Evolutionary conservation across 2,113 vertebrate species (phyloP), one percentile per base, ranked within the genome.

Genomic region (Myxocyprinus asiaticus): DNA sequence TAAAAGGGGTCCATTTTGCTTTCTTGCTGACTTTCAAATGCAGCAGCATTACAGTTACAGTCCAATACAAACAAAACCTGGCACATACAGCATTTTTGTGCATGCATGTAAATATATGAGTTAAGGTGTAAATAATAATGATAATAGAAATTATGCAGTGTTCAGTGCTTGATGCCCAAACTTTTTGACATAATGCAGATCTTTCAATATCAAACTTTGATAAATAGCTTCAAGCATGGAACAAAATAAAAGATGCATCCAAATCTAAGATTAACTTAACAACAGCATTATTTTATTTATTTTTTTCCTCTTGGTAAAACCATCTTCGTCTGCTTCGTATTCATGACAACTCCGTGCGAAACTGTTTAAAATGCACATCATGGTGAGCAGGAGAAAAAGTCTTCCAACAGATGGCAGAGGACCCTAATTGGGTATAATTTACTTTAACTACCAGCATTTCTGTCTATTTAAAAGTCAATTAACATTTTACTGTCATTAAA

Each of bases 391-490:
- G 59, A 82, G 67, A 79, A 63, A 73, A 58, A 45, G 64, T 75
- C 50, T 76, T 76, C 56, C 51, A 84, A 45, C 83, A 87, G 81
- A 87, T 87, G 85, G 85, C 79, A 84, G 65, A 82, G 81, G 74
- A 76, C 77, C 56, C 70, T 85, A 84, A 85, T 85, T 84, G 79
- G 83, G 76, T 75, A 77, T 77, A 84, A 82, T 85, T 87, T 83
- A 83, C 81, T 80, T 85, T 83, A 87, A 85, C 81, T 80, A 85
- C 77, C 48, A 74, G 79, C 74, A 85, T 85, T 85, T 85, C 72
- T 82, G 81, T 77, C 85, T 82, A 83, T 87, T 85, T 83, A 87
- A 87, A 83, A 85, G 81, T 82, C 77, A 83, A 83, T 84, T 81
- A 77, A 80, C 78, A 78, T 77, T 85, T 81, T 81, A 67, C 70